phyloP scores from a whole-genome alignment of 2,113 vertebrate species.

The Tylochromis polylepis region DNA sequence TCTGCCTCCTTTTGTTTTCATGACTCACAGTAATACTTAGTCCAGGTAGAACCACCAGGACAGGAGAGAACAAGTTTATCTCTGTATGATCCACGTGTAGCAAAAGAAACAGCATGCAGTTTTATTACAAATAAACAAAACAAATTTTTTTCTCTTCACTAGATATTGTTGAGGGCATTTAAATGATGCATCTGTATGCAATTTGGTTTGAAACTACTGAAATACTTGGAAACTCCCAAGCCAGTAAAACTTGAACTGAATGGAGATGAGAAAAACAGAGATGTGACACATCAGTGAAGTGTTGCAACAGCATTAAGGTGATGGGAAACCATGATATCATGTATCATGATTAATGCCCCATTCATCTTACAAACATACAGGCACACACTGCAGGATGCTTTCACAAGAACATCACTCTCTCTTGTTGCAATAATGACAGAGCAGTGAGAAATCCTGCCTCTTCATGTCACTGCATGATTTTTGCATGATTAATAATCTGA shows the following conservation, averaged over 20 bases:
- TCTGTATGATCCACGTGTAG: neutral
- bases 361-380: slow-evolving; percentile 35
- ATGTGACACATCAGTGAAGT: slow-evolving; percentile 36
- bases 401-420: slow-evolving; percentile 24
- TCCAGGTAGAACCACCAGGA: slow-evolving; percentile 2
- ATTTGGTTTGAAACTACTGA: neutral
- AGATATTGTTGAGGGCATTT: neutral
- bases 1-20: slow-evolving; percentile 45
- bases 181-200: neutral
- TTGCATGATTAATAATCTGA: slow-evolving; percentile 43
- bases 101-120: neutral
- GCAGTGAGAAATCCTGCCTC: slow-evolving; percentile 23
- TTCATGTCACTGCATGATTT: slow-evolving; percentile 23
- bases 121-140: neutral
- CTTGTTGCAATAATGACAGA: slow-evolving; percentile 28
- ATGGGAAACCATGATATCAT: slow-evolving; percentile 38
- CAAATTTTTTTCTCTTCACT: neutral
- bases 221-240: neutral
- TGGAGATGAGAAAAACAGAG: neutral
- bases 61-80: neutral
- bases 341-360: slow-evolving; percentile 46
- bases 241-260: neutral
- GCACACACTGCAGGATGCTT: slow-evolving; percentile 29
- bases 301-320: slow-evolving; percentile 6
- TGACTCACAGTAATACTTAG: slow-evolving; percentile 25